Evolutionary conservation across 1,140 invertebrate species (phyloP), one percentile per base, ranked within the genome.

Genomic region (Ips typographus): DNA sequence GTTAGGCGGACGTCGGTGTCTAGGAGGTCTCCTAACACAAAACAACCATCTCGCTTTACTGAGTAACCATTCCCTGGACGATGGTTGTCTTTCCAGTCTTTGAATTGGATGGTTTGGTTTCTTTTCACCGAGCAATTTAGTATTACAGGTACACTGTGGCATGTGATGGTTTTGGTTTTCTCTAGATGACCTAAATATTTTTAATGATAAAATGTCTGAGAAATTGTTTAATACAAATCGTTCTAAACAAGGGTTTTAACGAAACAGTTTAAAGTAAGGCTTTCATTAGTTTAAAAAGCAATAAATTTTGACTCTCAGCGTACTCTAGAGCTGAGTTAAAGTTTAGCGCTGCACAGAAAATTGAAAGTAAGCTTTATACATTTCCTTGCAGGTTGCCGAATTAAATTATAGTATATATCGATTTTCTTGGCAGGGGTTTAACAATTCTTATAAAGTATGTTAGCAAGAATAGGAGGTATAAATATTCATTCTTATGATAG

Each of bases 91-190:
- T 71, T 72, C 79, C 70, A 77, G 67, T 65, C 77, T 74, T 4
- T 73, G 68, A 59, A 51, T 69, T 76, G 41, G 52, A 59, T 65
- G 68, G 73, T 73, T 40, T 75, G 75, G 49, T 75, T 68, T 78
- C 72, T 47, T 77, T 62, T 72, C 79, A 57, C 38, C 77, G 68
- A 74, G 68, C 71, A 90, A 83, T 81, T 88, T 88, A 51, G 85
- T 85, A 73, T 86, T 90, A 74, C 91, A 94, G 2, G 86, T 87
- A 75, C 92, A 93, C 0, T 87, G 83, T 57, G 87, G 84, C 6
- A 82, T 80, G 44, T 88, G 85, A 66, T 83, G 73, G 65, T 84
- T 72, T 41, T 83, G 85, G 61, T 87, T 84, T 71, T 93, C 91
- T 66, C 90, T 85, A 1, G 91, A 91, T 7, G 90, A 90, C 59